Evolutionary conservation across 2,113 vertebrate genomes (phyloP).

Genomic region (Lota lota): DNA sequence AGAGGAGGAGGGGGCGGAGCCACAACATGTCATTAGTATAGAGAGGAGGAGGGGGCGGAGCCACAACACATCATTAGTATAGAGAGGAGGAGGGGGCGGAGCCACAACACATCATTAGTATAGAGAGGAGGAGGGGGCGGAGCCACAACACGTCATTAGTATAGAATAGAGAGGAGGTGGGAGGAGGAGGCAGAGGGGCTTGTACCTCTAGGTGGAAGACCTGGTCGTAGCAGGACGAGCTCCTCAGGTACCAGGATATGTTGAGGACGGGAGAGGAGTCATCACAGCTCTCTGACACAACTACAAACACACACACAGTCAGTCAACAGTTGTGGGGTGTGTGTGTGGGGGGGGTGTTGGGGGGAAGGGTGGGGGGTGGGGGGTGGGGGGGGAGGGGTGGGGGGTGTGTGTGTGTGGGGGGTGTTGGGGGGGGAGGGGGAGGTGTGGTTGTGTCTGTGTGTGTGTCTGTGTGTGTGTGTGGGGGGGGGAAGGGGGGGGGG

Average conservation of each 20-base stretch:
- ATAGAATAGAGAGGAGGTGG: neutral
- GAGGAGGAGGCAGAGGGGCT: no score
- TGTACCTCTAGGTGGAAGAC: conserved; percentile 59
- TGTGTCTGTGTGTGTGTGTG: no score
- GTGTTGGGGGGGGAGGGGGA: neutral
- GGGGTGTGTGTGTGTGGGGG: neutral
- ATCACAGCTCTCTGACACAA: conserved; percentile 16
- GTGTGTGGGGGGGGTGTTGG: neutral
- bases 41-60: no score
- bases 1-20: neutral
- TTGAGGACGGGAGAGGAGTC: conserved; percentile 16
- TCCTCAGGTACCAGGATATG: conserved; percentile 76
- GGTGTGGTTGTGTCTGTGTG: neutral
- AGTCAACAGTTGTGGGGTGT: neutral
- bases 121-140: no score
- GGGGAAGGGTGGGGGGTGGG: neutral
- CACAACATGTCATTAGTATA: no score
- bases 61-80: neutral
- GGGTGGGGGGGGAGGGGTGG: neutral
- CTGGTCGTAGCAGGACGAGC: conserved; percentile 70
- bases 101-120: no score
- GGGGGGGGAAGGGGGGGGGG: no score
- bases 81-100: neutral
- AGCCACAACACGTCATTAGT: neutral
- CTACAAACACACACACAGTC: conserved; percentile 20